A percentile compares a stretch with the other conserved stretches of the same genome.
phyloP scores from a whole-genome alignment of 2,888 invertebrate species.

The Rhaphigaster nebulosa region DNA sequence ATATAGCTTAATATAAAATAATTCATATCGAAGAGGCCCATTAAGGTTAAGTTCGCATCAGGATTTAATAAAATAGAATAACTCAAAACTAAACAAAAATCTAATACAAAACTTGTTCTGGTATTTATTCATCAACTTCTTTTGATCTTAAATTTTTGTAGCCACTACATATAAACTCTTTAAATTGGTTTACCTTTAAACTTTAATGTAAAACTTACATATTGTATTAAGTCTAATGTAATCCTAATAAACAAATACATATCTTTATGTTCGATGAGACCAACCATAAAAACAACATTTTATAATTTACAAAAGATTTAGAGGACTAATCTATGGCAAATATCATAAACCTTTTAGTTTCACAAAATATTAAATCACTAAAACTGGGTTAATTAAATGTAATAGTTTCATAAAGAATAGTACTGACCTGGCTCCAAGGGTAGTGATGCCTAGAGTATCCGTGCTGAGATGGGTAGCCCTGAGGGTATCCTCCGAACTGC shows the following conservation, averaged over 20 bases:
- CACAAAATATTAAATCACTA: neutral
- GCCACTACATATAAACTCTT: no score
- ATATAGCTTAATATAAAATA: no score
- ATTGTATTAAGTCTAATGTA: neutral
- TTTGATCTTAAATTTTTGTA: no score
- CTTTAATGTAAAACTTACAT: neutral
- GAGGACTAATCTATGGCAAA: neutral
- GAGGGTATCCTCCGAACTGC: conserved; percentile 53
- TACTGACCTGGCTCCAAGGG: conserved; percentile 58
- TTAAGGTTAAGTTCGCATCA: no score
- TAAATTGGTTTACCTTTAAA: neutral
- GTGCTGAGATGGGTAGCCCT: conserved; percentile 55
- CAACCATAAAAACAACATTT: neutral
- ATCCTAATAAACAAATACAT: neutral
- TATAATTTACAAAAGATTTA: neutral
- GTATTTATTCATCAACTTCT: no score
- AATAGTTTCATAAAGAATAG: neutral
- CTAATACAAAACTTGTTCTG: no score
- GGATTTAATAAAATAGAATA: no score
- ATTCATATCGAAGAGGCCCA: no score
- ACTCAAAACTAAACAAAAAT: no score
- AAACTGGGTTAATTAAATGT: neutral
- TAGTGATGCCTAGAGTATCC: conserved; percentile 54
- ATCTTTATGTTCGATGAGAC: neutral
- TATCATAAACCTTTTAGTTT: neutral